Conservation (phyloP, 2,888 invertebrate genomes). For the Pinctada fucata region DNA sequence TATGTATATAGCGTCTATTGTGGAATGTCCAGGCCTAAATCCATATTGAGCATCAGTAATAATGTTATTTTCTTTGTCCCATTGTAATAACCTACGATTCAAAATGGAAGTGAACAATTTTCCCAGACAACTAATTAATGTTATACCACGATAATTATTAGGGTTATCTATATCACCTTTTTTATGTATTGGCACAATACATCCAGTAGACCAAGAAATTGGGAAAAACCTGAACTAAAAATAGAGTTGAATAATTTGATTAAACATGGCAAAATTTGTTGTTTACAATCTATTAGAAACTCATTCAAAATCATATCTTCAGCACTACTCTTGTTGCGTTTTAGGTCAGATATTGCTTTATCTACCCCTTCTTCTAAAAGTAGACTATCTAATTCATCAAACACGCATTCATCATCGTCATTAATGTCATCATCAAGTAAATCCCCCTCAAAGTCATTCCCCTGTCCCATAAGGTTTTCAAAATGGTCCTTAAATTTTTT, state of each 20-base stretch:
- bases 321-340: background rate
- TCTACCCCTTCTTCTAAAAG: background rate
- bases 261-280: background rate
- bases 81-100: background rate
- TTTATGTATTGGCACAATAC: background rate
- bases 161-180: background rate
- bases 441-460: too few relatives aligned
- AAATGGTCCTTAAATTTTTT: too few relatives aligned
- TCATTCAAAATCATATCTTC: background rate
- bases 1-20: slow-evolving; percentile 15
- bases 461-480: too few relatives aligned
- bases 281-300: background rate
- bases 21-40: slow-evolving; percentile 6
- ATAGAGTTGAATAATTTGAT: slow-evolving; percentile 10
- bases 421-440: too few relatives aligned
- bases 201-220: background rate
- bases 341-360: background rate
- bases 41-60: slow-evolving; percentile 19
- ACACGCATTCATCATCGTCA: too few relatives aligned
- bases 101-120: background rate
- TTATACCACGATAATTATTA: background rate
- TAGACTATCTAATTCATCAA: background rate
- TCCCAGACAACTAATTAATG: background rate
- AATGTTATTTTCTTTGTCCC: slow-evolving; percentile 4
- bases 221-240: slow-evolving; percentile 5